Base-by-base conservation (phyloP, 2,113 vertebrate genomes). In the Rhipidura dahli region DNA sequence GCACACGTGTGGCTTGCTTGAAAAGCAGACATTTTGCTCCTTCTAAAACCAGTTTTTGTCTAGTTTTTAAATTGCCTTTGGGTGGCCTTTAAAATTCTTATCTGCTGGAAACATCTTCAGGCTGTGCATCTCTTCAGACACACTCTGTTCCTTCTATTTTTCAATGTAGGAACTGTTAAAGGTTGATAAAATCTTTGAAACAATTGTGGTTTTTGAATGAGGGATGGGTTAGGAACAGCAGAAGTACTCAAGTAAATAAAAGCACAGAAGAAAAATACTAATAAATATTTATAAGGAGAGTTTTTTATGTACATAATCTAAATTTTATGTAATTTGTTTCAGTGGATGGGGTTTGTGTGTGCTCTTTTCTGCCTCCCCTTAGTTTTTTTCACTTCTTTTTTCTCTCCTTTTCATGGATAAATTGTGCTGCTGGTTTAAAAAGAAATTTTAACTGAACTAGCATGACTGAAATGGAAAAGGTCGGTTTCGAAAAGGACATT, bases 221-320 rank as follows among this genome's bases (percentile, higher is more conserved):
- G n/a, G 12, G 59, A n/a, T 37, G 56, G 83, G 26, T 72, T 60
- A 79, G 78, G 57, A 87, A 69, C 33, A 86, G 24, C 50, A 39
- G 27, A 83, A 92, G 70, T 40, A 57, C 64, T 44, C 23, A 19
- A 84, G 51, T 88, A 90, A 96, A 93, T 83, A 93, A 80, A 86
- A 92, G 54, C 56, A n/a, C 3, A 7, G 85, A 76, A 49, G 66
- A 54, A 79, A 94, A 93, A 63, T 12, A 44, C 56, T 83, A 80
- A 87, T 90, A 91, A 95, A 93, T 94, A 94, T 95, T 96, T 79
- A 91, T 83, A 73, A 79, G 75, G 44, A 71, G n/a, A 4, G 8
- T 9, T 33, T 68, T 64, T 77, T 30, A 78, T 35, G 75, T 70
- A 63, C 63, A 19, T 44, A 71, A 66, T 53, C 76, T 60, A 49